phyloP scores from a whole-genome alignment of 2,888 invertebrate species.

The Sinopyrophorus schimmeli region DNA sequence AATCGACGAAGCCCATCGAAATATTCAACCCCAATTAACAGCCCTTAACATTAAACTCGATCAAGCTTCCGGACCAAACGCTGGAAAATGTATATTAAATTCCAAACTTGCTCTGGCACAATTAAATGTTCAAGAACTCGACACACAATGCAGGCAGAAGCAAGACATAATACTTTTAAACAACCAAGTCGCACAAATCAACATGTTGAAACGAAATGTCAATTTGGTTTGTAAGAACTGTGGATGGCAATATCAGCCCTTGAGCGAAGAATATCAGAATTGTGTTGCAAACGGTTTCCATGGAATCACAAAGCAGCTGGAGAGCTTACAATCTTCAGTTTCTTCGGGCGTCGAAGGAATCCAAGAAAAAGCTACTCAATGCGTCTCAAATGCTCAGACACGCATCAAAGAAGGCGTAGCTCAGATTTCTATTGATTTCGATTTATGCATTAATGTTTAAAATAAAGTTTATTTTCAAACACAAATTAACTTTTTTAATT shows the following conservation, averaged over 20 bases:
- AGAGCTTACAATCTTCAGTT: neutral
- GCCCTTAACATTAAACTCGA: neutral
- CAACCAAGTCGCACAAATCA: neutral
- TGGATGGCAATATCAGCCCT: neutral
- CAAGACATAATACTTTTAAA: neutral
- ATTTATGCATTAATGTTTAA: too few relatives aligned
- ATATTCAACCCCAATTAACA: neutral
- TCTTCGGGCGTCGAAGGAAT: neutral
- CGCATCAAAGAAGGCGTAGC: too few relatives aligned
- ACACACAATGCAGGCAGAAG: neutral
- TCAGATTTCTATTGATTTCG: too few relatives aligned
- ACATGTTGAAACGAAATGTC: neutral
- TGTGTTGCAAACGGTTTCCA: neutral
- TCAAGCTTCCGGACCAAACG: neutral
- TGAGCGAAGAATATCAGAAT: neutral
- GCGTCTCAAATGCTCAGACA: neutral
- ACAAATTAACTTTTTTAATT: too few relatives aligned
- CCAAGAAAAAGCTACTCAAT: neutral
- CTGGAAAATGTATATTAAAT: neutral
- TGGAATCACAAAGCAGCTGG: constrained; percentile 1
- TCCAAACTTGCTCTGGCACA: neutral
- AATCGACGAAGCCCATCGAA: neutral
- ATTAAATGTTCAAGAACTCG: neutral
- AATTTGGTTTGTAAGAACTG: neutral
- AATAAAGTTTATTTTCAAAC: too few relatives aligned